These are phyloP conservation scores for Urechis unicinctus DNA, from an alignment of 2,888 invertebrate genomes.

Conservation along the genomic window DNA sequence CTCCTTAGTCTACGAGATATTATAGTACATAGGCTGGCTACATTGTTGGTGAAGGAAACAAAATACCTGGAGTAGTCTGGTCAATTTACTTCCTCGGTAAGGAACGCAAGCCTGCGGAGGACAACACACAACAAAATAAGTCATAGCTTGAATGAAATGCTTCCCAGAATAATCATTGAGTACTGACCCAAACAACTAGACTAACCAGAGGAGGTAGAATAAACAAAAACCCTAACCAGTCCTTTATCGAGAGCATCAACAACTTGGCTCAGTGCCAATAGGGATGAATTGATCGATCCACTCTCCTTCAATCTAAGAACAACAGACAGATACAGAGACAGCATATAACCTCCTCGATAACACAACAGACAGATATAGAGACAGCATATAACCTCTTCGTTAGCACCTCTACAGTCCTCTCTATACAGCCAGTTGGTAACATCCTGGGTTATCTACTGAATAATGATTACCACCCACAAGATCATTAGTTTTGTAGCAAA, in stretches of 20 bases:
- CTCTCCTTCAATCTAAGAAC: slow-evolving; percentile 39
- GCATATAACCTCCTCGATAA: too few species aligned
- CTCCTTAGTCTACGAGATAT: too few species aligned
- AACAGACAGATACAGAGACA: background rate
- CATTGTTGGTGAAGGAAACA: too few species aligned
- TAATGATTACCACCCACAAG: too few species aligned
- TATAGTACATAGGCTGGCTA: too few species aligned
- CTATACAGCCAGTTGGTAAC: too few species aligned
- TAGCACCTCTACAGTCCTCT: too few species aligned
- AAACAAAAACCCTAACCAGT: slow-evolving; percentile 23
- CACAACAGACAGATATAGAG: background rate
- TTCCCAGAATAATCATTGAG: background rate
- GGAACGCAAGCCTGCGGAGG: slow-evolving; percentile 29
- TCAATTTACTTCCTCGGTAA: slow-evolving; percentile 19
- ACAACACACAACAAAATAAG: slow-evolving; percentile 3
- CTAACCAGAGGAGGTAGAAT: too few species aligned
- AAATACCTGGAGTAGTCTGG: slow-evolving; percentile 24
- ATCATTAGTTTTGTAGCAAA: too few species aligned
- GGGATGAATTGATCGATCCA: slow-evolving; percentile 43
- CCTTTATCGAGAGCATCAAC: slow-evolving; percentile 42
- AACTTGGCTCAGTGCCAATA: slow-evolving; percentile 42
- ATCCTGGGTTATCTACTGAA: too few species aligned
- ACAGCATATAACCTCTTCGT: background rate
- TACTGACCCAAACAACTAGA: too few species aligned
- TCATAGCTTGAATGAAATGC: background rate